Base-by-base conservation (phyloP, 2,888 invertebrate species). In the Drosophila paranaensis region DNA sequence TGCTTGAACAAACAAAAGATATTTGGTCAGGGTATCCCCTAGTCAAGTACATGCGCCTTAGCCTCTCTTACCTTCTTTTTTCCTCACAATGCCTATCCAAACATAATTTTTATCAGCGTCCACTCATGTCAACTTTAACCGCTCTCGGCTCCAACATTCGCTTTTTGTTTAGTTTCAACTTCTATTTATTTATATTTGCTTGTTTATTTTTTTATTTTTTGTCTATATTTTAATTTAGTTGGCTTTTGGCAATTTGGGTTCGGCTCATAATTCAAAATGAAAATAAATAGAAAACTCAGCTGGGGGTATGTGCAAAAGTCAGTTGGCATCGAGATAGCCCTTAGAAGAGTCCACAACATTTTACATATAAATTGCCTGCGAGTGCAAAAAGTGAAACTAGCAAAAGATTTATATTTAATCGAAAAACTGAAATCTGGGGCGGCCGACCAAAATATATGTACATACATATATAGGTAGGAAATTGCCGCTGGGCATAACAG, bases 291-390 rank as follows among this genome's bases (percentile, higher is more conserved):
- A 60, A 78, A 68, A 64, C 45, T 40, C 46, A 33, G 42, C 45
- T 20, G 53, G 46, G 50, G 45, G 57, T 13, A 53, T 35, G 35
- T 48, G 9, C 37, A 37, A 68, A 83, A 67, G 48, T 61, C 68
- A 51, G 63, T 16, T 14, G 46, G 46, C 57, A 79, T 66, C 70
- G 65, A 70, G 80, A 77, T 77, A 71, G 64, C 56, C 55, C 46
- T 62, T 57, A 48, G 77, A 67, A 66, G 65, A 71, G 66, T 40
- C 58, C 60, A 56, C 54, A 72, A 72, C 39, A 68, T 71, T 89
- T 81, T 78, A 86, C 81, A 88, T 80, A 76, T 83, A 84, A 81
- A 84, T 89, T 89, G 89, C 81, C 69, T 72, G 69, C 33, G 78
- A 60, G 56, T 61, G 74, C 74, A 82, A 60, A 85, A 82, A 69